A percentile compares a stretch with the other conserved stretches of the same genome.
These are phyloP conservation scores for Lateolabrax maculatus DNA, from an alignment of 2,797 vertebrate genomes.

Conservation along the genomic window DNA sequence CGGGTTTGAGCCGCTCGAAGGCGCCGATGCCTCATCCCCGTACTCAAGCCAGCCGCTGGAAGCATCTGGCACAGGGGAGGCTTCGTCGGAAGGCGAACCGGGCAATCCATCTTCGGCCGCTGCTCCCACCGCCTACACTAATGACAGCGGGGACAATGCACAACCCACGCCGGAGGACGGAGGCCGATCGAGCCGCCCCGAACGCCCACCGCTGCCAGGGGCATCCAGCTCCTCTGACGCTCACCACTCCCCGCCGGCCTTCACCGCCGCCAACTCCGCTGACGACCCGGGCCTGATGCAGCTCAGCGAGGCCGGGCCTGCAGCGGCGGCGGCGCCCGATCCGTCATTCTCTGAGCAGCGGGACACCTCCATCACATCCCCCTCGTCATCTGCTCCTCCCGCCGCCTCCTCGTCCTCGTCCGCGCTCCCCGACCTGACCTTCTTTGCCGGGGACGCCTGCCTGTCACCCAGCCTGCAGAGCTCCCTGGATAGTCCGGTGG, in stretches of 20 bases:
- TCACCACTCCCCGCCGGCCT: conserved; percentile 67
- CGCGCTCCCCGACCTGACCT: conserved; percentile 86
- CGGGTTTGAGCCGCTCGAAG: conserved; percentile 85
- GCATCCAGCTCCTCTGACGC: conserved; percentile 76
- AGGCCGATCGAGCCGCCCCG: conserved; percentile 59
- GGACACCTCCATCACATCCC: conserved; percentile 75
- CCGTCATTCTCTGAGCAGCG: conserved; percentile 81
- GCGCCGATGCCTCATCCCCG: conserved; percentile 82
- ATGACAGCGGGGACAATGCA: conserved; percentile 84
- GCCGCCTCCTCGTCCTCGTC: conserved; percentile 42
- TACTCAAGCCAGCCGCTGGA: conserved; percentile 85
- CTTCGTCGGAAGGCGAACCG: conserved; percentile 77
- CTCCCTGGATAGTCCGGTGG: conserved; percentile 90
- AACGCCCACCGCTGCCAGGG: conserved; percentile 56
- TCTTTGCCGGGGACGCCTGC: conserved; percentile 90
- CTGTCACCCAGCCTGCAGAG: conserved; percentile 88
- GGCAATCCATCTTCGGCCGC: conserved; percentile 75
- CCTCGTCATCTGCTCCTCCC: conserved; percentile 39
- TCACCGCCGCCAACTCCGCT: conserved; percentile 66
- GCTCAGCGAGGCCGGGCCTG: conserved; percentile 39
- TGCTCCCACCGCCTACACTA: conserved; percentile 72
- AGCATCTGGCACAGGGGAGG: conserved; percentile 81
- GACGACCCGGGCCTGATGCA: conserved; percentile 73
- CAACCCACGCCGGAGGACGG: conserved; percentile 82
- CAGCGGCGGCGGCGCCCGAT: conserved; percentile 60